Evolutionary conservation across 2,888 invertebrate species (phyloP), one percentile per base, ranked within the genome.

Genomic region (Myopa testacea): DNA sequence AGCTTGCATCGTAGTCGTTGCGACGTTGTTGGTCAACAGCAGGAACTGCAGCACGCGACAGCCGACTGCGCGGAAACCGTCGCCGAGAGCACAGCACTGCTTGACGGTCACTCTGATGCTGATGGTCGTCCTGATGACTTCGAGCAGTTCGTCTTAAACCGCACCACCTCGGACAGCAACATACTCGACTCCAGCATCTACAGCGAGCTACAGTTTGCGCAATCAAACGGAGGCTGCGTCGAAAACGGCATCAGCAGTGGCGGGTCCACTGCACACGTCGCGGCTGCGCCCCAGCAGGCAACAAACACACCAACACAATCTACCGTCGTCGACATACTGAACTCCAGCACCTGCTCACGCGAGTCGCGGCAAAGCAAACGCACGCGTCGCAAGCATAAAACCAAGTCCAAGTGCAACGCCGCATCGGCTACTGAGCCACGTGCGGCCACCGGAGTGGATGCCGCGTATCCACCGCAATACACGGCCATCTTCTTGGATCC

Each of bases 381-480:
- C 77, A 83, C 84, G 52, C 87, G 86, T 76, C 84, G 86, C 78
- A 88, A 86, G 74, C 85, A 85, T 74, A 87, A 86, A 78, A 80
- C 82, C 63, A 85, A 84, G 70, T 75, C 82, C 12, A 85, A 84
- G 78, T 84, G 84, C 79, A 84, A 79, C 75, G 81, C 62, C 14
- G 73, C 45, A 14, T 73, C 73, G 4, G 50, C 62, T 45, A 38
- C 55, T 79, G 78, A 52, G 55, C 75, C 45, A 55, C 78, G 26
- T 14, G 70, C 79, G 5, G 77, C 78, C 8, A 75, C 78, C 34
- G 71, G 80, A 8, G 80, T 78, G 77, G 81, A 78, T 0, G 77
- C 84, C 80, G 79, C 84, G 75, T 87, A 86, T 81, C 88, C 87
- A 71, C 88, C 89, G 7, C 88, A 88, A 58, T 89, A 89, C 68